These are phyloP conservation scores for Troglohyphantes excavatus DNA, from an alignment of 2,888 invertebrate species.

Conservation along the genomic window DNA sequence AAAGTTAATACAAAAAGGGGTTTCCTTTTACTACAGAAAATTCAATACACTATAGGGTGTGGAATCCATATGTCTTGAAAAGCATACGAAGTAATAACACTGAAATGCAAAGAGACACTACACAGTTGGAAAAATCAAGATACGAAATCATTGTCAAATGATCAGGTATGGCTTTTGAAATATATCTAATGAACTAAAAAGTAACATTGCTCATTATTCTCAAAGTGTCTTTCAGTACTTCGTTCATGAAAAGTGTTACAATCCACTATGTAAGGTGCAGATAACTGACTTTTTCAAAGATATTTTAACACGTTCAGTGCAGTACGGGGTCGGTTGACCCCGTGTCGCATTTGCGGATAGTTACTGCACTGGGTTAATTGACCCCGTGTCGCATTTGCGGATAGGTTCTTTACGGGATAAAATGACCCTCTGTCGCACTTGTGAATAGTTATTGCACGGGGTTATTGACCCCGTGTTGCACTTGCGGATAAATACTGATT, in stretches of 20 bases:
- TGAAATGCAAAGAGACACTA: constrained; percentile 21
- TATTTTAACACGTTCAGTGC: too few relatives aligned
- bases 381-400: too few relatives aligned
- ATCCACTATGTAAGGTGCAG: constrained; percentile 63
- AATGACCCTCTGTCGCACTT: too few relatives aligned
- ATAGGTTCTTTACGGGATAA: too few relatives aligned
- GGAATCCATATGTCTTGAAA: constrained; percentile 44
- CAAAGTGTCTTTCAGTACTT: constrained; percentile 33
- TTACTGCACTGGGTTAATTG: too few relatives aligned
- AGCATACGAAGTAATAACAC: constrained; percentile 25
- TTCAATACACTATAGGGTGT: constrained; percentile 51
- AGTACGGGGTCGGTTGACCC: too few relatives aligned
- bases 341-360: too few relatives aligned
- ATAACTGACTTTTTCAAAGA: constrained; percentile 34
- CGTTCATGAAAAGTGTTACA: constrained; percentile 18
- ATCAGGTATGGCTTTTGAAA: background rate
- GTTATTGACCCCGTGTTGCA: too few relatives aligned
- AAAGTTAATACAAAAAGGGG: constrained; percentile 60
- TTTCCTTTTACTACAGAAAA: constrained; percentile 53
- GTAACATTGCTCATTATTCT: background rate
- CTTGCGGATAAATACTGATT: too few relatives aligned
- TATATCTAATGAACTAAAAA: constrained; percentile 21
- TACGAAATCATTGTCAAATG: background rate
- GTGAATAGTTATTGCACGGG: too few relatives aligned
- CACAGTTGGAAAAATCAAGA: constrained; percentile 1